Evolutionary conservation across 2,797 vertebrate genomes (phyloP).

Genomic region (Octomys mimax): DNA sequence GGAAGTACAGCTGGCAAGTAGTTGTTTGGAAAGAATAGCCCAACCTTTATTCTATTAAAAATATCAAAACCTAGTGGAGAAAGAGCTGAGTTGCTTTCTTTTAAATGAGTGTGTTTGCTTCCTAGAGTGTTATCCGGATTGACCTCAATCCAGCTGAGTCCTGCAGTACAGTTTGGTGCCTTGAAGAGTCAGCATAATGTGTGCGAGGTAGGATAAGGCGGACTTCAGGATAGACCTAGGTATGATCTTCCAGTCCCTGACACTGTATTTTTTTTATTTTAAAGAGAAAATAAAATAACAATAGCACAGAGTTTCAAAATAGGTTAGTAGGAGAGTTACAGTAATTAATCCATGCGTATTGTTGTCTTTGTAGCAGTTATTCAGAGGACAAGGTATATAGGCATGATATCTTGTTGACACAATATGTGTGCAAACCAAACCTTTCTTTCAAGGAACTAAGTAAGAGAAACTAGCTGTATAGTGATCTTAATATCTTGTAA

Average conservation of each 20-base stretch:
- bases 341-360: neutral
- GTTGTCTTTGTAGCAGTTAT: neutral
- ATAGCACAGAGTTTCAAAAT: neutral
- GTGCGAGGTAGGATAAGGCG: neutral
- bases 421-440: neutral
- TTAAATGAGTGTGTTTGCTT: slow-evolving; percentile 46
- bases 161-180: neutral
- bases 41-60: neutral
- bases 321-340: neutral
- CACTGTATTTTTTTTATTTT: neutral
- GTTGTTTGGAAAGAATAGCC: slow-evolving; percentile 26
- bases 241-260: slow-evolving; percentile 2
- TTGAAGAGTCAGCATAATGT: slow-evolving; percentile 17
- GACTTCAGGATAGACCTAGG: neutral
- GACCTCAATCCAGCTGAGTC: neutral
- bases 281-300: neutral
- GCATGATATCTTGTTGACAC: neutral
- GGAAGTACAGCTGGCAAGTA: neutral
- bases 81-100: slow-evolving; percentile 29
- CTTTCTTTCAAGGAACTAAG: neutral
- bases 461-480: neutral
- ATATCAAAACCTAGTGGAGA: slow-evolving; percentile 36
- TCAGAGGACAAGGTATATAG: neutral
- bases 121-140: slow-evolving; percentile 51
- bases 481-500: neutral